These are phyloP conservation scores for Campoletis raptor DNA, from an alignment of 2,888 invertebrate species.

Conservation along the genomic window DNA sequence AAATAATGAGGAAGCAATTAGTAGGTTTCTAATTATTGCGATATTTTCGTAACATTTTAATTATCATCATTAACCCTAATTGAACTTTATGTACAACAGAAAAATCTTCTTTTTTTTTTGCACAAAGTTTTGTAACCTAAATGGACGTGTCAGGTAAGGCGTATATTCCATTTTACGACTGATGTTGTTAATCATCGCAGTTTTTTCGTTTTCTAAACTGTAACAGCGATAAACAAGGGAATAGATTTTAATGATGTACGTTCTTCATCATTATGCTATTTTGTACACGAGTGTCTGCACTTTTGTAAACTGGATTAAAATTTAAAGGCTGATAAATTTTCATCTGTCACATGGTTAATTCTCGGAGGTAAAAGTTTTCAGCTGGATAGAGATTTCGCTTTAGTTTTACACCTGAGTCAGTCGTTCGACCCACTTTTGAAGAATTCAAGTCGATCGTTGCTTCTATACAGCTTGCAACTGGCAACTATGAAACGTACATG, in stretches of 20 bases:
- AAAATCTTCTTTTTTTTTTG: not conserved
- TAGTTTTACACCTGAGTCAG: not conserved
- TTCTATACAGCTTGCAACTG: not conserved
- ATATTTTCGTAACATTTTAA: not conserved
- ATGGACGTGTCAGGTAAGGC: not conserved
- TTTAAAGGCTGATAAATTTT: not conserved
- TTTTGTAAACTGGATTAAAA: not conserved
- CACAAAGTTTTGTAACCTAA: too few relatives aligned
- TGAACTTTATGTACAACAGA: not conserved
- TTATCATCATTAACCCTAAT: not conserved
- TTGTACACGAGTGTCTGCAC: not conserved
- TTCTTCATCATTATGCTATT: not conserved
- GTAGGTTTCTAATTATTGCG: constrained; percentile 1
- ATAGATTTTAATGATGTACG: not conserved
- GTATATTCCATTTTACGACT: not conserved
- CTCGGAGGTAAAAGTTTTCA: not conserved
- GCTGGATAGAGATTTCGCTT: not conserved
- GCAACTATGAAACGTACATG: not conserved
- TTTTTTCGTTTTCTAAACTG: not conserved
- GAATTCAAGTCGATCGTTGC: not conserved
- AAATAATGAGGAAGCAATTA: constrained; percentile 21
- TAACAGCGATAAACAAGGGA: not conserved
- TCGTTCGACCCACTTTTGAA: not conserved
- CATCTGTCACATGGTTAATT: not conserved
- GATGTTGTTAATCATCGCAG: not conserved